Evolutionary conservation across 2,888 invertebrate species (phyloP), one percentile per base, ranked within the genome.

Genomic region (Aporophyla nigra): DNA sequence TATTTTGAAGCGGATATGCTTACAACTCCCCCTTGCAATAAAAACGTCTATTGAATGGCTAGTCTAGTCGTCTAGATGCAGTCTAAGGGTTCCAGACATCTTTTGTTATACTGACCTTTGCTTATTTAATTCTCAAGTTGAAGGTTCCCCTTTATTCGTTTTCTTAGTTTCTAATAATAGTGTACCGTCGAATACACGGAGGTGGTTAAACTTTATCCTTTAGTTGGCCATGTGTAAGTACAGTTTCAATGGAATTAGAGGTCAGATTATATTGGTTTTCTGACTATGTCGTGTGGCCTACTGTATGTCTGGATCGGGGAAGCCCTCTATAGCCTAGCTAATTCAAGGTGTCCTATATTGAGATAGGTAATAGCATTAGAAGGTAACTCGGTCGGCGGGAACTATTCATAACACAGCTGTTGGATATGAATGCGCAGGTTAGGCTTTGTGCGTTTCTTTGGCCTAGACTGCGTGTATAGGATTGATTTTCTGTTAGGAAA

Each of bases 111-210:
- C 76, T 93, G 95, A 96, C 96, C 96, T 96, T 96, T 95, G 92
- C 93, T 93, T 94, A 94, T 93, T 93, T 91, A 90, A 76, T 75
- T 93, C 93, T 95, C 95, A 96, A 96, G 96, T 96, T 96, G 95
- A 96, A 96, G 96, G 96, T 95, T 93, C 90, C 87, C 93, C 78
- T 82, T 95, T 94, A 91, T 95, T 78, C 85, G 89, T 87, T n/a
- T 70, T 71, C 65, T 63, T 24, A 19, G 67, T 65, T 84, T 83
- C 79, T 84, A 79, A 83, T 80, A 83, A 75, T 82, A 74, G 67
- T 59, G 53, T 67, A 67, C 67, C 19, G n/a, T 40, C 19, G 59
- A 58, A 6, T 19, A 19, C n/a, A n/a, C 6, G 12, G 6, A 27
- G 9, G 10, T 67, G n/a, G n/a, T 40, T 19, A 19, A 6, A n/a